These are phyloP conservation scores for Antrozous pallidus DNA, from an alignment of 2,797 vertebrate genomes.

Conservation along the genomic window DNA sequence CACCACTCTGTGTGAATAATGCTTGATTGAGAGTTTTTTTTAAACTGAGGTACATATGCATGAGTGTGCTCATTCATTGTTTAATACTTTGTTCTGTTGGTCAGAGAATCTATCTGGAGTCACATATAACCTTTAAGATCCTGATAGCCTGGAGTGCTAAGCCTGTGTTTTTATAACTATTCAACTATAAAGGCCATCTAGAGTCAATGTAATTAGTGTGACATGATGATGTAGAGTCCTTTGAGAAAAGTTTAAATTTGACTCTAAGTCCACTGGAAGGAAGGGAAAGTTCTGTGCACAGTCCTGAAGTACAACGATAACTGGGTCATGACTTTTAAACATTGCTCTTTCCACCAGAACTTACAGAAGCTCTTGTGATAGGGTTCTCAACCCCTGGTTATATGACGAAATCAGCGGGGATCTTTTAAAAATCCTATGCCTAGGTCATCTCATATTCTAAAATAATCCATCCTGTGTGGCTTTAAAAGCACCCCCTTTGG, in stretches of 20 bases:
- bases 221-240: background rate
- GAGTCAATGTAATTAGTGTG: background rate
- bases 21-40: background rate
- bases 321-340: background rate
- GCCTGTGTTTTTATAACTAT: background rate
- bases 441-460: background rate
- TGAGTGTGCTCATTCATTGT: background rate
- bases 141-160: background rate
- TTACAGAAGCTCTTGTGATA: background rate
- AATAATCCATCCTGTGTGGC: background rate
- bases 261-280: background rate
- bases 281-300: background rate
- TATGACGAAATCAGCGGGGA: background rate
- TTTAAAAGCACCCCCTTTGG: background rate
- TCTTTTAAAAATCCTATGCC: background rate
- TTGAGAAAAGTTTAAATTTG: background rate
- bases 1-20: accelerated
- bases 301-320: background rate
- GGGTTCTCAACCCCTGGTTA: background rate
- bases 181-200: background rate
- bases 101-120: background rate
- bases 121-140: background rate
- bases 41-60: background rate
- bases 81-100: background rate
- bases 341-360: background rate